Conservation (phyloP, 2,888 invertebrate genomes). For the Elgonia sp. region DNA sequence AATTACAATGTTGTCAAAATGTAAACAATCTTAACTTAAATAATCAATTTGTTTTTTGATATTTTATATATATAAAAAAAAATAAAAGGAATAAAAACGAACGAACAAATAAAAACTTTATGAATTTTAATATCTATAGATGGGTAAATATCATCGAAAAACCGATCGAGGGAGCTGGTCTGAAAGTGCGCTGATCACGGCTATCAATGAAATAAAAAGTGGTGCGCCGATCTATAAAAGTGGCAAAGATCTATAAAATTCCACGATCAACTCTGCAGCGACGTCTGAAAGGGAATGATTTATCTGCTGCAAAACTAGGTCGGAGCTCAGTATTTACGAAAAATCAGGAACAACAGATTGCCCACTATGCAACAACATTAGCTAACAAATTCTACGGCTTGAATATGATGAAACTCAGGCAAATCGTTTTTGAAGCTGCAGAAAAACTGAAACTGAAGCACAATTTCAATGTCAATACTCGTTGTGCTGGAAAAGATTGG, state of each 20-base stretch:
- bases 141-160: constrained; percentile 10
- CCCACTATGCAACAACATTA: no score
- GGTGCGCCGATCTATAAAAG: no score
- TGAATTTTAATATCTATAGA: constrained; percentile 10
- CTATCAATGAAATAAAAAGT: constrained; percentile 9
- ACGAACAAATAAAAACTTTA: constrained; percentile 7
- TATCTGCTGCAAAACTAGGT: no score
- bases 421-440: constrained; percentile 78
- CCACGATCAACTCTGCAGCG: no score
- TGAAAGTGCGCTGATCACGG: constrained; percentile 7
- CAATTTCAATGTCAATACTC: constrained; percentile 77
- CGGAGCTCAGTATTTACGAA: no score
- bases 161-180: constrained; percentile 11
- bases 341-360: no score
- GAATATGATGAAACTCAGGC: neutral
- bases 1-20: constrained; percentile 19
- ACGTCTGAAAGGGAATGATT: no score
- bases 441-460: constrained; percentile 78
- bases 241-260: no score
- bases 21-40: constrained; percentile 6
- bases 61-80: neutral
- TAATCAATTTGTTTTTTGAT: neutral
- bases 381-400: no score
- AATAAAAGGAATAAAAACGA: constrained; percentile 11
- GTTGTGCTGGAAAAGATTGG: constrained; percentile 81